Percentiles rank a stretch among this genome's conserved stretches.
Conservation (phyloP, 2,797 vertebrate species). For the Manis javanica region DNA sequence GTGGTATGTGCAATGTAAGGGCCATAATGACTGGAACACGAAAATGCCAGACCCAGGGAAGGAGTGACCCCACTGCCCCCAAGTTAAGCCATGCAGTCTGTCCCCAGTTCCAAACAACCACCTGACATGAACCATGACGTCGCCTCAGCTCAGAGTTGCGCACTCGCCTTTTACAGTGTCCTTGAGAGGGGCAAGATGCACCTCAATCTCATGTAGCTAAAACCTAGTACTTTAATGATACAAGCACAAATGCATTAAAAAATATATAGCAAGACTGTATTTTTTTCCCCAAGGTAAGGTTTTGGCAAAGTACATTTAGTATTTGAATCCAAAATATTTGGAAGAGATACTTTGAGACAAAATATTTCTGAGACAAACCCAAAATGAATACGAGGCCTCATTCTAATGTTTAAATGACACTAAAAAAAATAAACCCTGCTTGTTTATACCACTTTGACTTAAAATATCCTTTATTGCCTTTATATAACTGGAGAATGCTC, state of each 20-base stretch:
- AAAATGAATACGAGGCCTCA: background rate
- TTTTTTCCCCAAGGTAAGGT: background rate
- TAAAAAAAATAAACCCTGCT: background rate
- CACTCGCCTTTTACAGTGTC: background rate
- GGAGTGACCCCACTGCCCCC: background rate
- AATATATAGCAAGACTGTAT: background rate
- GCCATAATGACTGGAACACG: background rate
- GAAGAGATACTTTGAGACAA: conserved; percentile 43
- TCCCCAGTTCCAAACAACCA: background rate
- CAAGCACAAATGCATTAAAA: background rate
- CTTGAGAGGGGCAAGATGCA: conserved; percentile 44
- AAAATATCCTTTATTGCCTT: background rate
- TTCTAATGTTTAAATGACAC: background rate
- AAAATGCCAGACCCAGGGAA: background rate
- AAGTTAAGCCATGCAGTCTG: background rate
- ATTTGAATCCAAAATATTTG: conserved; percentile 48
- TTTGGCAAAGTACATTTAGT: conserved; percentile 21
- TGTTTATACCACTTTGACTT: background rate
- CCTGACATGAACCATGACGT: background rate
- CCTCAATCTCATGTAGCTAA: background rate
- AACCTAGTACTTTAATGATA: conserved; percentile 37
- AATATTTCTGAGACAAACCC: conserved; percentile 24
- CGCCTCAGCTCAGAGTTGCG: background rate
- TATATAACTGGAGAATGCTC: background rate
- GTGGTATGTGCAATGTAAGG: no score